Evolutionary conservation across 37 sponge, comb jelly and placozoan species (phyloP).

Genomic region (Bolinopsis microptera): DNA sequence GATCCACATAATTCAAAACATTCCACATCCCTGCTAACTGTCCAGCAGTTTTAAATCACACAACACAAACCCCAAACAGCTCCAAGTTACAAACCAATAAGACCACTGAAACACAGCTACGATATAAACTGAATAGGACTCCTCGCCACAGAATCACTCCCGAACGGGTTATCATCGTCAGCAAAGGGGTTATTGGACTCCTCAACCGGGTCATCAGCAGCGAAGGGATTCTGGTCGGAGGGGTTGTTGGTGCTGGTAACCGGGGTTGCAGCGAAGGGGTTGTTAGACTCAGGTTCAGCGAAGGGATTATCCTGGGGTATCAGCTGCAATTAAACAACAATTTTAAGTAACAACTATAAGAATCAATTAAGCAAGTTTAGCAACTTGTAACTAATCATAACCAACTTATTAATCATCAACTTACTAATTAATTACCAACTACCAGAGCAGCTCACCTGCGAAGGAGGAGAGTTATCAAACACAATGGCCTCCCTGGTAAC

Average conservation of each 20-base stretch:
- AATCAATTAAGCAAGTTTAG: too few species aligned
- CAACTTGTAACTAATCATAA: too few species aligned
- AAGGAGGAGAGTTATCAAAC: conserved; percentile 50
- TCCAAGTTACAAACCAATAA: not conserved
- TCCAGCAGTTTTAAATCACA: not conserved
- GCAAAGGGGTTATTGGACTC: conserved; percentile 8
- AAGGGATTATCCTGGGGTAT: not conserved
- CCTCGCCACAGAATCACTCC: not conserved
- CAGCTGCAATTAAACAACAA: too few species aligned
- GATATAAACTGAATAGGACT: not conserved
- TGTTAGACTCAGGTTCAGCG: not conserved
- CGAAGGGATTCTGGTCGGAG: not conserved
- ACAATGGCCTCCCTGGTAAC: not conserved
- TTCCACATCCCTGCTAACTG: not conserved
- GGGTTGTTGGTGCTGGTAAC: not conserved
- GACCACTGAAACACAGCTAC: not conserved
- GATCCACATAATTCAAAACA: not conserved
- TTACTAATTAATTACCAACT: too few species aligned
- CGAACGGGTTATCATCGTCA: not conserved
- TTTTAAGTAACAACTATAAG: too few species aligned
- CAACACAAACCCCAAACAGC: not conserved
- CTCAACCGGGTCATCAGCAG: not conserved
- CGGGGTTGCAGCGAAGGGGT: not conserved
- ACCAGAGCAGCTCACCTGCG: too few species aligned
- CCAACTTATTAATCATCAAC: too few species aligned